These are phyloP conservation scores for Coreoperca whiteheadi DNA, from an alignment of 2,113 vertebrate genomes.

Conservation along the genomic window DNA sequence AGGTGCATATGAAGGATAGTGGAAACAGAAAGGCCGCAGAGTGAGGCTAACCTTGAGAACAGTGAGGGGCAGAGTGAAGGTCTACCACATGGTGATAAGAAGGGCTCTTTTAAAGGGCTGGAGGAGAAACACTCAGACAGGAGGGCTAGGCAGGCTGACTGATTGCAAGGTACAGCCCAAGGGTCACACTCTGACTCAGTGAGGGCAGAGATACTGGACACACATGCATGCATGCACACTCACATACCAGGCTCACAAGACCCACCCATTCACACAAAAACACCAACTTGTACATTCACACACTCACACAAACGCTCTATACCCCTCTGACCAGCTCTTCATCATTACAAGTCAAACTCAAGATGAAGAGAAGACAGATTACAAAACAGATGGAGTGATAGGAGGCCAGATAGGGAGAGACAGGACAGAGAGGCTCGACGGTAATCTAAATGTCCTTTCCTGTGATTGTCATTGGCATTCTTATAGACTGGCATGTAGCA, in stretches of 20 bases:
- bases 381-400: constrained; percentile 78
- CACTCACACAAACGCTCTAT: neutral
- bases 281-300: neutral
- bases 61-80: constrained; percentile 66
- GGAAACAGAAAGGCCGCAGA: constrained; percentile 43
- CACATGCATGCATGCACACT: constrained; percentile 29
- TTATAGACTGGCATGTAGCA: constrained; percentile 77
- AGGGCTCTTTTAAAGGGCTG: constrained; percentile 68
- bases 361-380: constrained; percentile 79
- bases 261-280: constrained; percentile 11
- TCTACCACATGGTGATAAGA: constrained; percentile 76
- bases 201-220: constrained; percentile 52
- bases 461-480: constrained; percentile 82
- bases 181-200: constrained; percentile 71
- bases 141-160: constrained; percentile 67
- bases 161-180: constrained; percentile 76
- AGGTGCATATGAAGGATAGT: constrained; percentile 42
- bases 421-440: constrained; percentile 73
- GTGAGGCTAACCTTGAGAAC: constrained; percentile 77
- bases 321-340: constrained; percentile 72
- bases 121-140: constrained; percentile 69
- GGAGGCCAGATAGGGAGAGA: constrained; percentile 72
- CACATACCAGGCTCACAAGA: constrained; percentile 6
- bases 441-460: constrained; percentile 81
- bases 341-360: constrained; percentile 75